These are phyloP conservation scores for Camptogramma bilineatum DNA, from an alignment of 2,888 invertebrate genomes.

Conservation along the genomic window DNA sequence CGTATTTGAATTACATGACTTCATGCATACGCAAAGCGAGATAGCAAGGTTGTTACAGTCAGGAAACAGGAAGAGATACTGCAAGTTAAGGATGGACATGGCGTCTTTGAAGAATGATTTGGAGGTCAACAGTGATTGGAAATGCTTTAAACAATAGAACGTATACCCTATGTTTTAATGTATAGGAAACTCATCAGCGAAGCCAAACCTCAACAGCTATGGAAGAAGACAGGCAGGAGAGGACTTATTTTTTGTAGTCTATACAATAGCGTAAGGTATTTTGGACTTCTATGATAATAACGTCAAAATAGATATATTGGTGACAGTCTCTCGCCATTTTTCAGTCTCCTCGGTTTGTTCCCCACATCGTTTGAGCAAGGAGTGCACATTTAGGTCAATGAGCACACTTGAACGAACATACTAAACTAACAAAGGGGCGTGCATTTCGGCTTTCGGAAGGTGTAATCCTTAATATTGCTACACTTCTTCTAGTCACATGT, in stretches of 20 bases:
- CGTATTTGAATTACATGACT: slow-evolving; percentile 33
- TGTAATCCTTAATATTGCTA: background rate
- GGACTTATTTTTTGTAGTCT: too few species aligned
- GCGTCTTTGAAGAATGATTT: slow-evolving; percentile 18
- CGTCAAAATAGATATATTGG: too few species aligned
- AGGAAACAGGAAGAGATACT: slow-evolving; percentile 33
- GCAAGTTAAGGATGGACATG: slow-evolving; percentile 2
- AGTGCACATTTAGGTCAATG: slow-evolving; percentile 28
- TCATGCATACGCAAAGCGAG: slow-evolving; percentile 36
- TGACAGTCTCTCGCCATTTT: background rate
- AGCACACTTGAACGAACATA: slow-evolving; percentile 14
- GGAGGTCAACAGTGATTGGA: slow-evolving; percentile 7
- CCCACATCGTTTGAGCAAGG: slow-evolving; percentile 15
- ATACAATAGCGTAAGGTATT: too few species aligned
- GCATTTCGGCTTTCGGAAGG: slow-evolving; percentile 7
- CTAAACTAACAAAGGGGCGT: slow-evolving; percentile 16
- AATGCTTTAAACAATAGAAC: background rate
- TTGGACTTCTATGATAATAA: too few species aligned
- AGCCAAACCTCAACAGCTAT: background rate
- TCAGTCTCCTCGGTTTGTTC: slow-evolving; percentile 6
- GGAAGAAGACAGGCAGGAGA: background rate
- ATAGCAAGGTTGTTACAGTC: slow-evolving; percentile 34
- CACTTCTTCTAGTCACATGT: background rate
- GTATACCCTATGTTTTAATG: background rate
- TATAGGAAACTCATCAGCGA: background rate